Evolutionary conservation across 2,797 vertebrate genomes (phyloP).

Genomic region (Sternarchorhynchus goeldii): DNA sequence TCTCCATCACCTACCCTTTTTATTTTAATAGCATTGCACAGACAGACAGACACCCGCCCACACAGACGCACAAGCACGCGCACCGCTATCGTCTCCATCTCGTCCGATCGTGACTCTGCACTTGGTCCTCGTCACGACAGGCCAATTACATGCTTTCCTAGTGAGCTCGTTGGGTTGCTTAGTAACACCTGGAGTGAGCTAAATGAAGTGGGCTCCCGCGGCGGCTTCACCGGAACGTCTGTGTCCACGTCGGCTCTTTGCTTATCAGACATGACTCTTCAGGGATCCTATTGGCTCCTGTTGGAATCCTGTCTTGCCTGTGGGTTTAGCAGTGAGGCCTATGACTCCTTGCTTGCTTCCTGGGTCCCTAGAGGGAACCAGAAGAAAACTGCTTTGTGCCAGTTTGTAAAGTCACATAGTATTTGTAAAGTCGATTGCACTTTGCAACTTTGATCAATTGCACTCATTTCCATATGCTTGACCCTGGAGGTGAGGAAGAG

Average conservation of each 20-base stretch:
- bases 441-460: too few species aligned
- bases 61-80: conserved; percentile 28
- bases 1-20: conserved; percentile 2
- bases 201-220: conserved; percentile 52
- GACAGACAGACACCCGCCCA: conserved; percentile 39
- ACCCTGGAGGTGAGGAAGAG: background rate
- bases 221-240: conserved; percentile 37
- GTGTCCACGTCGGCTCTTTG: conserved; percentile 20
- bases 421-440: background rate
- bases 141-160: conserved; percentile 71
- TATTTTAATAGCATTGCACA: conserved; percentile 46
- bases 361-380: background rate
- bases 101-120: conserved; percentile 68
- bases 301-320: too few species aligned
- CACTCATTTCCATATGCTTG: background rate
- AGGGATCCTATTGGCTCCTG: too few species aligned
- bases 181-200: conserved; percentile 80
- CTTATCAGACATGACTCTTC: conserved; percentile 12
- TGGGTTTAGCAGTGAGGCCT: background rate
- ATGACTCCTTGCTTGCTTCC: too few species aligned
- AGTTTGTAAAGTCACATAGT: background rate
- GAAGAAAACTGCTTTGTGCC: background rate
- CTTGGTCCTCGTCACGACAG: conserved; percentile 69
- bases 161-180: conserved; percentile 78
- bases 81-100: conserved; percentile 50